Evolutionary conservation across 2,888 invertebrate species (phyloP).

Genomic region (Watsonalla binaria): DNA sequence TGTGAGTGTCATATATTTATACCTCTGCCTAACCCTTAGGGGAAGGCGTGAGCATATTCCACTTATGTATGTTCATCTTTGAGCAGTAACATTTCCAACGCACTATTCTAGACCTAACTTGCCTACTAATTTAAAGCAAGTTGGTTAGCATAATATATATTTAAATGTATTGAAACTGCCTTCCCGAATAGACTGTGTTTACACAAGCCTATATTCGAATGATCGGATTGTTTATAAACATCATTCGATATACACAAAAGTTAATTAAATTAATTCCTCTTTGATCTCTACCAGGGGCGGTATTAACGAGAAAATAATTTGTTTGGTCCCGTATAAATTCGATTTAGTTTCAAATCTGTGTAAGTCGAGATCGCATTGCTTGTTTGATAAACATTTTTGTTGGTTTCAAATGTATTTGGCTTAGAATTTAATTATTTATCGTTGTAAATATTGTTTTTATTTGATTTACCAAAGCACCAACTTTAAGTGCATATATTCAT

Average conservation of each 20-base stretch:
- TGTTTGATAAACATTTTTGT: slow-evolving; percentile 7
- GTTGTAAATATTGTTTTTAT: too few species aligned
- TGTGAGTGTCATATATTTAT: too few species aligned
- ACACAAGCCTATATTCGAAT: slow-evolving; percentile 1
- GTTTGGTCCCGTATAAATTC: slow-evolving; percentile 9
- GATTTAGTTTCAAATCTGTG: slow-evolving; percentile 19
- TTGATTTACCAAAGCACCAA: too few species aligned
- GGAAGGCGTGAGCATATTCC: too few species aligned
- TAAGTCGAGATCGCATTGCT: slow-evolving; percentile 16
- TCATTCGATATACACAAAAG: slow-evolving; percentile 24
- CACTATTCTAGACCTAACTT: too few species aligned
- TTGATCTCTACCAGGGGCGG: slow-evolving; percentile 29
- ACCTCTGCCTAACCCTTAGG: too few species aligned
- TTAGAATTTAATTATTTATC: too few species aligned
- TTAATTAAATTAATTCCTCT: slow-evolving; percentile 38
- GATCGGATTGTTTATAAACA: slow-evolving; percentile 11
- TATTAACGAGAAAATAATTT: slow-evolving; percentile 28
- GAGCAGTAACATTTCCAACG: too few species aligned
- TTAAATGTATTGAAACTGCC: not conserved
- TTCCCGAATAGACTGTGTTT: not conserved
- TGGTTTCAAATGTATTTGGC: not conserved
- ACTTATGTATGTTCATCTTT: too few species aligned
- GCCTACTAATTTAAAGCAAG: too few species aligned
- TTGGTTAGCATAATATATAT: not conserved
- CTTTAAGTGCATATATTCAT: too few species aligned